Evolutionary conservation across 2,797 vertebrate genomes (phyloP), one percentile per base, ranked within the genome.

Genomic region (Epinephelus malabaricus): DNA sequence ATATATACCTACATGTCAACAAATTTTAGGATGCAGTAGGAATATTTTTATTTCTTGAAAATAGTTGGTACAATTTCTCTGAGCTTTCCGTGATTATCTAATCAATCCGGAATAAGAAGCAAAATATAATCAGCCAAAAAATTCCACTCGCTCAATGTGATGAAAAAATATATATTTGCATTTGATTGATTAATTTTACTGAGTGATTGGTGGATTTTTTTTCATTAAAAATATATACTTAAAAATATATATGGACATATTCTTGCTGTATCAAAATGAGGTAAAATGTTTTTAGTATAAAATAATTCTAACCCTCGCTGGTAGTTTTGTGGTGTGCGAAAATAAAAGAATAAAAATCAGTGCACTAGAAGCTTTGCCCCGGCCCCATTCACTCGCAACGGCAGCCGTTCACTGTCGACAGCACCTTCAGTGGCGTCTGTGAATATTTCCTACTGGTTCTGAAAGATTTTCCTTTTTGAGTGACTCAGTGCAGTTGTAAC

Each of bases 401-500:
- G 13, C 21, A 21, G 15, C 17, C 5, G 6, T 19, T 55, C 23
- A 27, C 7, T 43, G 19, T 58, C 7, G 14, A 59, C n/a, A 7
- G 17, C 17, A 6, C 6, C 34, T 34, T 34, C 47, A 49, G 1
- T 12, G 12, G 2, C 3, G 2, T 7, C 13, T 53, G 21, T 17
- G 21, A 63, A 69, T 54, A 51, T 70, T 46, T 12, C 40, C 40
- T 21, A 8, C 4, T 40, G 38, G 6, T 34, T 55, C 4, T 6
- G 15, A 27, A 72, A 66, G 0, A 67, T 19, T n/a, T 51, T 53
- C 30, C 0, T 19, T 78, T 7, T 65, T 56, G 2, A 60, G 18
- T 73, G 68, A 66, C 56, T 55, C 43, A 43, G 34, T 40, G 47
- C 25, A 23, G 43, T 60, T 69, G 14, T 45, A 47, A 30, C 5